A percentile compares a stretch with the other conserved stretches of the same genome.
Evolutionary conservation across 2,113 vertebrate species (phyloP).

Genomic region (Ia io): DNA sequence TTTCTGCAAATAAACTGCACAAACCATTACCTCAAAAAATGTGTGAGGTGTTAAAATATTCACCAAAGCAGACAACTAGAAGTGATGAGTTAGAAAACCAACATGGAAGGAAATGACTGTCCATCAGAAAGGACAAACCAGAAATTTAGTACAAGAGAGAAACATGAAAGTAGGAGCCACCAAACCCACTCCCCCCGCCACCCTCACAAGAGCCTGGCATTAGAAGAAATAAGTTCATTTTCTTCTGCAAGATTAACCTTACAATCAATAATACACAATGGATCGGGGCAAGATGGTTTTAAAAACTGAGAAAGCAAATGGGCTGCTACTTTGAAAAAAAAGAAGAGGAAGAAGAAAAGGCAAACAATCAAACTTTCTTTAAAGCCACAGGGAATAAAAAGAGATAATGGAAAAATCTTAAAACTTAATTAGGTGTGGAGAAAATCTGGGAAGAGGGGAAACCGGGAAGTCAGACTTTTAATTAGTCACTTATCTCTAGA

Average conservation of each 20-base stretch:
- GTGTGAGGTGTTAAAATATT: background rate
- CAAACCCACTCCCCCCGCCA: background rate
- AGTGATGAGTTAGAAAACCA: background rate
- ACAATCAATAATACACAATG: background rate
- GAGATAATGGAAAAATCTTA: conserved; percentile 26
- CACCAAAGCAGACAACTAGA: background rate
- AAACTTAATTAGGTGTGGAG: conserved; percentile 6
- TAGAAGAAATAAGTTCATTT: background rate
- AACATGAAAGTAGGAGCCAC: background rate
- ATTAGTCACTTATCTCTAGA: background rate
- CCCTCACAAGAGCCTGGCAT: background rate
- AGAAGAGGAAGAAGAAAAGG: background rate
- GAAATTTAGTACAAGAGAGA: background rate
- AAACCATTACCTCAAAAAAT: background rate
- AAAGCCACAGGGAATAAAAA: background rate
- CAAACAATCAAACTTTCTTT: conserved; percentile 23
- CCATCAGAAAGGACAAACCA: background rate
- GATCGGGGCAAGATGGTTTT: background rate
- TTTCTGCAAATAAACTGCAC: background rate
- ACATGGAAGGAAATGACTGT: background rate
- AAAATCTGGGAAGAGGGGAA: background rate
- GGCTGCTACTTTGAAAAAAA: background rate
- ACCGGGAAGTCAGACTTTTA: background rate
- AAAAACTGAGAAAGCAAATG: background rate
- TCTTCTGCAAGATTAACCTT: background rate